Percentiles rank a stretch among this genome's conserved stretches.
phyloP scores from a whole-genome alignment of 1,140 invertebrate genomes.

The Ganaspis sp. region DNA sequence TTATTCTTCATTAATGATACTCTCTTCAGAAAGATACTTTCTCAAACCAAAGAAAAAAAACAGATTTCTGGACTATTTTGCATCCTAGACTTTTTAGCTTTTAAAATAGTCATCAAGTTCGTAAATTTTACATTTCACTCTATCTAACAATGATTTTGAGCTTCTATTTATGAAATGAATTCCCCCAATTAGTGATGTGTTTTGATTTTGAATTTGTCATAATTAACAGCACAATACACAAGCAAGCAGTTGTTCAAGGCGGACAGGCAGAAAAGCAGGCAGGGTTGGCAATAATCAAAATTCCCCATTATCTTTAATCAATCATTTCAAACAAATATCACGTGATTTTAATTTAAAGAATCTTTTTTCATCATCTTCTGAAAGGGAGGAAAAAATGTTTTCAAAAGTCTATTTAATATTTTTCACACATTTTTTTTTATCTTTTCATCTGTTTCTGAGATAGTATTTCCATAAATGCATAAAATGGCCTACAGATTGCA shows the following conservation, averaged over 20 bases:
- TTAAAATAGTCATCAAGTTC: not conserved
- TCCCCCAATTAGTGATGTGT: not conserved
- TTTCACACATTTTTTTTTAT: slow-evolving; percentile 35
- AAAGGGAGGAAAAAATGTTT: not conserved
- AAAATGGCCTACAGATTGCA: slow-evolving; percentile 13
- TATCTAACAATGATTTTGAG: not conserved
- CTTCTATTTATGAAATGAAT: not conserved
- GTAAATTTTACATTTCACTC: not conserved
- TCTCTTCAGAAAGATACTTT: too few relatives aligned
- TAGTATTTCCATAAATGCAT: not conserved
- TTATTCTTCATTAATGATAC: too few relatives aligned
- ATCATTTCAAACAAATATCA: too few relatives aligned
- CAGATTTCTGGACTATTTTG: not conserved
- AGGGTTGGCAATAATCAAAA: slow-evolving; percentile 61
- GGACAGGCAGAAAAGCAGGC: slow-evolving; percentile 60
- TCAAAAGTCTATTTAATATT: not conserved
- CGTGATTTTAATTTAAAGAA: too few relatives aligned
- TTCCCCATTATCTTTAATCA: too few relatives aligned
- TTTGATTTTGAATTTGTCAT: not conserved
- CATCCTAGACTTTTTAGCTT: not conserved
- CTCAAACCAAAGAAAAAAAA: too few relatives aligned
- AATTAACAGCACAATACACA: slow-evolving; percentile 11
- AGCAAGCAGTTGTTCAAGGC: slow-evolving; percentile 37
- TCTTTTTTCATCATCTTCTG: not conserved
- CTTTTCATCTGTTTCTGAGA: slow-evolving; percentile 13